phyloP scores from a whole-genome alignment of 2,113 vertebrate species.

The Lynx canadensis region DNA sequence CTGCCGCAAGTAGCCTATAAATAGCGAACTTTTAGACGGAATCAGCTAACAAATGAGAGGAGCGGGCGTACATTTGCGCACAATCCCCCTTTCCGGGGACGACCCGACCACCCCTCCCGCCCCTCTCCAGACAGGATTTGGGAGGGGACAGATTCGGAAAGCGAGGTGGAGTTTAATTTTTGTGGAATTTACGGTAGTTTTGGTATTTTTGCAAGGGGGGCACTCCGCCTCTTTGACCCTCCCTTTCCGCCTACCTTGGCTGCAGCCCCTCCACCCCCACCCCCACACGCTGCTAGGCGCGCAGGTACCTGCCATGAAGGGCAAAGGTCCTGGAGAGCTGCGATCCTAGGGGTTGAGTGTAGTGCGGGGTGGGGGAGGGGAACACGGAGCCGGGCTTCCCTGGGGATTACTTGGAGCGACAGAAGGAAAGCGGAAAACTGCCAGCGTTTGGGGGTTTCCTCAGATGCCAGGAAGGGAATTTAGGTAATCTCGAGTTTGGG shows the following conservation, averaged over 20 bases:
- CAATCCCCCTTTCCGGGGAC: slow-evolving; percentile 74
- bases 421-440: background rate
- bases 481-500: background rate
- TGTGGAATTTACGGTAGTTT: background rate
- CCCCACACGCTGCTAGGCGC: background rate
- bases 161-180: background rate
- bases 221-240: background rate
- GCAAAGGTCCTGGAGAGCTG: accelerated
- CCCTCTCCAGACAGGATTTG: background rate
- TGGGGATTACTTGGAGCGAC: accelerated
- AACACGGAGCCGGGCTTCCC: background rate
- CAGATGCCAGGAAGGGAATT: background rate
- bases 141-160: background rate
- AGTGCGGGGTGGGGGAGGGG: background rate
- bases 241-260: background rate
- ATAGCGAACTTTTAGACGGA: slow-evolving; percentile 89
- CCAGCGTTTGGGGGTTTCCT: background rate
- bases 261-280: accelerated
- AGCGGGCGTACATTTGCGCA: slow-evolving; percentile 85
- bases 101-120: background rate
- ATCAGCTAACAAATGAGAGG: slow-evolving; percentile 87
- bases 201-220: background rate
- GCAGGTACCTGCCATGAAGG: background rate
- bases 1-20: slow-evolving; percentile 86
- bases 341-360: background rate